Conservation (phyloP, 1,140 invertebrate species). For the Drosophila dunni region DNA sequence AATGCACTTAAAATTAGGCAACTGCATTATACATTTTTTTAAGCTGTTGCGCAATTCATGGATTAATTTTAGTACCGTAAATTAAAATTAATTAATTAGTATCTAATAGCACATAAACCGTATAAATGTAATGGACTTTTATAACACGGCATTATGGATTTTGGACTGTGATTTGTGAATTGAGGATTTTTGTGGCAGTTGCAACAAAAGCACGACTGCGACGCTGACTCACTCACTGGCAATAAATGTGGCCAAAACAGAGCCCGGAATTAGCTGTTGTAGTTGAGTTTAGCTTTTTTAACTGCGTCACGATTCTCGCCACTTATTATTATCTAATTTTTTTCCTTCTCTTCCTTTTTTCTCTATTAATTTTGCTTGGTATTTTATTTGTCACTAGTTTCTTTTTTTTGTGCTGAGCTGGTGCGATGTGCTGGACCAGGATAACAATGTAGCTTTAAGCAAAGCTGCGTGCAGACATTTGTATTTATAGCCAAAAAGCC, state of each 20-base stretch:
- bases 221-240: slow-evolving; percentile 29
- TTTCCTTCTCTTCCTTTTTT: slow-evolving; percentile 19
- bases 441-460: slow-evolving; percentile 83
- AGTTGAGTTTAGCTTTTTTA: slow-evolving; percentile 32
- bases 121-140: slow-evolving; percentile 33
- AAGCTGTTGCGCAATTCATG: background rate
- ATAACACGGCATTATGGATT: slow-evolving; percentile 10
- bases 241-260: slow-evolving; percentile 14
- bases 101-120: slow-evolving; percentile 21
- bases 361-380: slow-evolving; percentile 8
- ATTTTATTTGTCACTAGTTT: slow-evolving; percentile 14
- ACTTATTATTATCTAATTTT: slow-evolving; percentile 36
- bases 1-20: too few species aligned
- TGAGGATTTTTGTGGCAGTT: slow-evolving; percentile 2
- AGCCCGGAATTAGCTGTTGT: slow-evolving; percentile 22
- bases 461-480: slow-evolving; percentile 78
- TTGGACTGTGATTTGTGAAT: background rate
- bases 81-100: slow-evolving; percentile 16
- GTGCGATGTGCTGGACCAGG: slow-evolving; percentile 73
- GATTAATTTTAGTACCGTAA: background rate
- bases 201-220: background rate
- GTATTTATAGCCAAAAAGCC: slow-evolving; percentile 80
- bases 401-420: slow-evolving; percentile 26
- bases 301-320: slow-evolving; percentile 57
- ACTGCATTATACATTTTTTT: too few species aligned